A percentile compares a stretch with the other conserved stretches of the same genome.
phyloP scores from a whole-genome alignment of 2,797 vertebrate genomes.

The Xiphorhynchus erythropygius region DNA sequence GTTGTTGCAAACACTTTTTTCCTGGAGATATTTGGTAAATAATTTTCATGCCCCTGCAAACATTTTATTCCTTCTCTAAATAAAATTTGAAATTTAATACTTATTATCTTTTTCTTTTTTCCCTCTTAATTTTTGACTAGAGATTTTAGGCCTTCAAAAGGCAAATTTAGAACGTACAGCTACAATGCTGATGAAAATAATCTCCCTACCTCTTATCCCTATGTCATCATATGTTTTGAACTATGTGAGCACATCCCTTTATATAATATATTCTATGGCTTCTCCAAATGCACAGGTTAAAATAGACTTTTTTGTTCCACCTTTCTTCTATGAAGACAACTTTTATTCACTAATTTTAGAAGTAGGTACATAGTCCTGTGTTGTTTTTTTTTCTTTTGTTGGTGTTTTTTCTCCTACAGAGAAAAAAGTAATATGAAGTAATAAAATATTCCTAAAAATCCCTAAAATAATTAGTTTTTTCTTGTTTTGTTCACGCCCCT shows the following conservation, averaged over 20 bases:
- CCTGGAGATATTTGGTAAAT: background rate
- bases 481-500: background rate
- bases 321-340: background rate
- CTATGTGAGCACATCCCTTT: background rate
- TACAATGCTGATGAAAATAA: background rate
- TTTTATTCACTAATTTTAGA: background rate
- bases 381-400: background rate
- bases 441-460: no score
- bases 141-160: background rate
- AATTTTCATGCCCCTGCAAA: background rate
- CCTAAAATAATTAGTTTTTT: rapidly evolving
- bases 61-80: background rate
- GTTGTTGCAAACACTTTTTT: background rate
- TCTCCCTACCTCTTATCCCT: background rate
- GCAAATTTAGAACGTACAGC: background rate
- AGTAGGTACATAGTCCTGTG: background rate
- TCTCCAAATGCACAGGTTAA: background rate
- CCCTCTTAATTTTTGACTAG: background rate
- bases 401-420: background rate
- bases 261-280: background rate
- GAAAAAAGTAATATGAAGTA: background rate
- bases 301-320: background rate
- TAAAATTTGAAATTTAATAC: background rate
- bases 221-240: background rate
- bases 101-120: background rate